A percentile compares a stretch with the other conserved stretches of the same genome.
Conservation (phyloP, 2,888 invertebrate genomes). For the Pandemis heparana region DNA sequence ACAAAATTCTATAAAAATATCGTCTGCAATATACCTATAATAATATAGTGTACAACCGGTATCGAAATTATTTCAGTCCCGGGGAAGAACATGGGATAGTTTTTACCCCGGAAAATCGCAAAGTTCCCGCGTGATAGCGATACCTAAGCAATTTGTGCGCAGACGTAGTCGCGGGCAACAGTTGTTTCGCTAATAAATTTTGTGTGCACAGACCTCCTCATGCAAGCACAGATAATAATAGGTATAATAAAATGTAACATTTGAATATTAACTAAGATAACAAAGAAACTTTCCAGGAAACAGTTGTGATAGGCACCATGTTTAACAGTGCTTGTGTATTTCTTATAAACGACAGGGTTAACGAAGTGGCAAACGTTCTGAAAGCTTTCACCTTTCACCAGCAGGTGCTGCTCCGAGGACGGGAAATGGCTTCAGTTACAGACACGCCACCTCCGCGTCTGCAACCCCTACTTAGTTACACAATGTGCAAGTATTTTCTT, state of each 20-base stretch:
- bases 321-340: background rate
- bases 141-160: too few species aligned
- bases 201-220: too few species aligned
- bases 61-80: too few species aligned
- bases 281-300: background rate
- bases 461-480: background rate
- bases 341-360: conserved; percentile 53
- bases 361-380: conserved; percentile 70
- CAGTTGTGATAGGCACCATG: conserved; percentile 4
- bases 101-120: too few species aligned
- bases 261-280: background rate
- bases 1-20: too few species aligned
- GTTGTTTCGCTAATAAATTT: too few species aligned
- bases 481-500: background rate
- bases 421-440: conserved; percentile 60
- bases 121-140: too few species aligned
- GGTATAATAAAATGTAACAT: background rate
- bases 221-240: too few species aligned
- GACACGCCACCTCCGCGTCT: conserved; percentile 28
- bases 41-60: too few species aligned
- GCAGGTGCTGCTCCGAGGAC: conserved; percentile 63
- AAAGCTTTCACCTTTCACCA: conserved; percentile 74
- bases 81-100: too few species aligned
- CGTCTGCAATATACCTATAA: too few species aligned
- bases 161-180: too few species aligned